phyloP scores from a whole-genome alignment of 2,113 vertebrate species.

The Microcebus murinus region DNA sequence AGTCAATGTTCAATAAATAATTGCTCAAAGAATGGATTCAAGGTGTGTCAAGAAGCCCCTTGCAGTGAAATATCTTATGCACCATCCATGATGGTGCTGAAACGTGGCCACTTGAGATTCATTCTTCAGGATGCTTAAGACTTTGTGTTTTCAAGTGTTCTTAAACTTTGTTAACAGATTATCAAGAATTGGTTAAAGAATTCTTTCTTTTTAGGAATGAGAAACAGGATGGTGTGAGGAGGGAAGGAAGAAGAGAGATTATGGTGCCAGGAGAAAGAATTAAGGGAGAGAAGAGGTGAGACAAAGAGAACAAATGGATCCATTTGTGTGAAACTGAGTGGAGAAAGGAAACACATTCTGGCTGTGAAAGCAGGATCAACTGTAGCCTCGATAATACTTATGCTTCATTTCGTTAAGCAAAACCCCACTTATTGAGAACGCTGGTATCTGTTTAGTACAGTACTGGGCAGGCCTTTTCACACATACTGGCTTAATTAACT shows the following conservation, averaged over 20 bases:
- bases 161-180: neutral
- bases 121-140: neutral
- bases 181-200: neutral
- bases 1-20: neutral
- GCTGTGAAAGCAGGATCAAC: neutral
- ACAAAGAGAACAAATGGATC: neutral
- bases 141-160: neutral
- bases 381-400: neutral
- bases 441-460: neutral
- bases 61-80: neutral
- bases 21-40: neutral
- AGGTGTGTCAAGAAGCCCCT: neutral
- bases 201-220: neutral
- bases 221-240: neutral
- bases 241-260: neutral
- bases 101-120: neutral
- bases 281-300: too few relatives aligned
- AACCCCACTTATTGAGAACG: neutral
- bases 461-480: neutral
- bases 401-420: neutral
- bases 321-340: neutral
- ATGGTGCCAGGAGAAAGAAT: neutral
- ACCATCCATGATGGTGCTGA: neutral
- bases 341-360: neutral
- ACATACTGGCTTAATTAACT: neutral